Base-by-base conservation (phyloP, 1,140 invertebrate species). In the Orius insidiosus region DNA sequence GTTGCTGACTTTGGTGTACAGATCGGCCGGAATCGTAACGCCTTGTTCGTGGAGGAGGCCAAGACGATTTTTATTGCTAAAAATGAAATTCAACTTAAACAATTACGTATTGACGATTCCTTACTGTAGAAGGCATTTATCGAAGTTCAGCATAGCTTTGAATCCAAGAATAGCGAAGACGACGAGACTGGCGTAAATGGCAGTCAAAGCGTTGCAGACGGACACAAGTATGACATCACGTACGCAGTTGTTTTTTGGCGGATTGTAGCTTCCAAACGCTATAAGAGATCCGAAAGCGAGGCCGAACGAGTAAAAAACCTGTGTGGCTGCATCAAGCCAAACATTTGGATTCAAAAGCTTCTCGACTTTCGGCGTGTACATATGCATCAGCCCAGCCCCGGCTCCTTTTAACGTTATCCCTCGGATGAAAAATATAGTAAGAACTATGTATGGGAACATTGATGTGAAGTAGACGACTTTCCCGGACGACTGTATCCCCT, bases 391-490 rank as follows among this genome's bases (percentile, higher is more conserved):
- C 18, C 92, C 92, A 50, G 79, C 84, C 38, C 77, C 72, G 13
- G 90, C 86, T 9, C 92, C 92, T 53, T 81, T 77, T 47, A 96
- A 65, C 2, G 87, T 92, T 14, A 95, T 76, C 3, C 87, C 89
- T 43, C 89, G 72, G 46, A 93, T 75, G 65, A 97, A 89, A 67
- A 96, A 94, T 56, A 95, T 92, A 2, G 89, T 88, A 37, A 95
- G 72, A 43, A 96, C 90, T 38, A 89, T 64, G 65, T 97, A 97
- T 2, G 92, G 92, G 61, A 96, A 96, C 54, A 93, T 72, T 3
- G 92, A 93, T 14, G 92, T 97, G 64, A 95, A 90, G 59, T 95
- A 97, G 18, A 93, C 86, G 51, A 92, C 83, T 72, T 95, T 97
- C 60, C 93, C 93, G 50, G 89, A 94, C 54, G 86, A 90, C 64